Percentiles rank a stretch among this genome's conserved stretches.
Conservation (phyloP, 2,888 invertebrate species). For the Watsonalla binaria region DNA sequence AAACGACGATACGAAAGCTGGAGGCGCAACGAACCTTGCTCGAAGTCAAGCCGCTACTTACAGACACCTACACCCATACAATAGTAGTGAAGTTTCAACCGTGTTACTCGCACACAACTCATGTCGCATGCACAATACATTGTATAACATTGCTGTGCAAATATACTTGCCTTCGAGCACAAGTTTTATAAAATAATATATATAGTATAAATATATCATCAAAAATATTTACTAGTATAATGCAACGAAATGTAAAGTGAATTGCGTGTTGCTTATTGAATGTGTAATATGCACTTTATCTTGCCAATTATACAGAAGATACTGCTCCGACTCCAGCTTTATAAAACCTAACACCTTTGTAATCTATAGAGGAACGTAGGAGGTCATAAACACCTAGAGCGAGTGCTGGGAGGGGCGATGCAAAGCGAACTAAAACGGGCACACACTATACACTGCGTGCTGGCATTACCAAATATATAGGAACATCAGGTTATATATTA, state of each 20-base stretch:
- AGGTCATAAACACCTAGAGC: conserved; percentile 20
- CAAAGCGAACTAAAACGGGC: conserved; percentile 54
- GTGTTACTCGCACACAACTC: background rate
- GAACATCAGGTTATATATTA: background rate
- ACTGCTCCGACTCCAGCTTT: too few relatives aligned
- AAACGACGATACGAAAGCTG: background rate
- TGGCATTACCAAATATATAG: conserved; percentile 1
- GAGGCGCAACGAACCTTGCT: too few relatives aligned
- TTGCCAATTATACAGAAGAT: too few relatives aligned
- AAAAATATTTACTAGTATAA: background rate
- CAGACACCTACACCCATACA: background rate
- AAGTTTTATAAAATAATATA: background rate
- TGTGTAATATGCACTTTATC: too few relatives aligned
- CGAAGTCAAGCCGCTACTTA: too few relatives aligned
- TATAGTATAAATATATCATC: background rate
- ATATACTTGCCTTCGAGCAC: background rate
- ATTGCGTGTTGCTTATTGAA: too few relatives aligned
- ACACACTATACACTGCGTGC: conserved; percentile 9
- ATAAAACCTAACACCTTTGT: too few relatives aligned
- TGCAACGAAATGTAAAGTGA: too few relatives aligned
- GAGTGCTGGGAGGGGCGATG: conserved; percentile 47
- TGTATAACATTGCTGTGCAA: background rate
- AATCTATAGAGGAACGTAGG: too few relatives aligned
- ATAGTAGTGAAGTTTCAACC: background rate
- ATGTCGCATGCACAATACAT: background rate